Evolutionary conservation across 2,888 invertebrate genomes (phyloP).

Genomic region (Norana najaformis): DNA sequence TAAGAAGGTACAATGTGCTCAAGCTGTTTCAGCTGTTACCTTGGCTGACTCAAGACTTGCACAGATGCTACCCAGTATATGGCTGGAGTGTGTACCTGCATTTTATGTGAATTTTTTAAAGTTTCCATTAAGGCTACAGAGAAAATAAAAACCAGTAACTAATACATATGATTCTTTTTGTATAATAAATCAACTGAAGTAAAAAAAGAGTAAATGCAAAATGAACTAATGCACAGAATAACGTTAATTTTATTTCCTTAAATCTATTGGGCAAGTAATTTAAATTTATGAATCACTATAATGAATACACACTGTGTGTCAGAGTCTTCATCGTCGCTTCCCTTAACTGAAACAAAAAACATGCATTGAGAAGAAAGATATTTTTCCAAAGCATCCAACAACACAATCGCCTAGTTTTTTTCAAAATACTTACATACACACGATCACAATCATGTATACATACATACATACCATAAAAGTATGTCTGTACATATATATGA

Average conservation of each 20-base stretch:
- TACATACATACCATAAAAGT: neutral
- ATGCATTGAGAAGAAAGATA: neutral
- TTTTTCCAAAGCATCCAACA: neutral
- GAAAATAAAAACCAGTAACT: neutral
- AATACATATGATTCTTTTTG: neutral
- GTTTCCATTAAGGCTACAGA: too few relatives aligned
- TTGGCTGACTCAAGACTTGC: too few relatives aligned
- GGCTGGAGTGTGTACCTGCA: too few relatives aligned
- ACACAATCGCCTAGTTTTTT: neutral
- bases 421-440: too few relatives aligned
- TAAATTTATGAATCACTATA: too few relatives aligned
- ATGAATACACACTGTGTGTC: slow-evolving; percentile 51
- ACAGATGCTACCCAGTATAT: too few relatives aligned
- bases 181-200: neutral
- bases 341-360: neutral
- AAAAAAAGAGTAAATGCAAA: neutral
- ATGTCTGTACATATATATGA: too few relatives aligned
- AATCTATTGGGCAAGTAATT: too few relatives aligned
- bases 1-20: too few relatives aligned
- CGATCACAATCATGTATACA: too few relatives aligned
- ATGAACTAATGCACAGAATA: neutral
- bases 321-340: slow-evolving; percentile 46
- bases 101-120: too few relatives aligned
- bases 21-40: too few relatives aligned
- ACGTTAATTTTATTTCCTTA: neutral